These are phyloP conservation scores for Stomorhina lunata DNA, from an alignment of 2,888 invertebrate species.

Conservation along the genomic window DNA sequence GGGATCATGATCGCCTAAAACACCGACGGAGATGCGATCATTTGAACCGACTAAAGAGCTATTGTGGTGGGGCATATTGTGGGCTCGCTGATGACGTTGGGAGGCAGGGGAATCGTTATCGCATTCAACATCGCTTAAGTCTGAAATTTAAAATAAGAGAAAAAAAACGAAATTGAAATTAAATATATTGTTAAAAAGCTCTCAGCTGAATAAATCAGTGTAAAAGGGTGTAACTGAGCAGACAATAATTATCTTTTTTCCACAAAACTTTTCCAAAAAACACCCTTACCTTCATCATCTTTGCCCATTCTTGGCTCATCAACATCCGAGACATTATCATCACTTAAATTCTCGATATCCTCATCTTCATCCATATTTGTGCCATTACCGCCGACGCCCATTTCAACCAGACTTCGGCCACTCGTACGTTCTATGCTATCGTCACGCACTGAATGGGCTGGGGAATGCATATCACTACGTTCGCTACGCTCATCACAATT, in stretches of 20 bases:
- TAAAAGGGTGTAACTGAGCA: too few species aligned
- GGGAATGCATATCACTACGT: slow-evolving; percentile 82
- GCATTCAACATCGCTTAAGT: slow-evolving; percentile 78
- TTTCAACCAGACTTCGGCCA: slow-evolving; percentile 71
- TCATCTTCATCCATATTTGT: slow-evolving; percentile 74
- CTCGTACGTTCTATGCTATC: slow-evolving; percentile 72
- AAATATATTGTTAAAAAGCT: background rate
- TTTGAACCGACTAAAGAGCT: slow-evolving; percentile 67
- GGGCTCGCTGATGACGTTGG: slow-evolving; percentile 71
- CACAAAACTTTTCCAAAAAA: too few species aligned
- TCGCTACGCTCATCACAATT: slow-evolving; percentile 84
- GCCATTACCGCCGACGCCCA: slow-evolving; percentile 69
- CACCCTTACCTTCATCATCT: slow-evolving; percentile 81
- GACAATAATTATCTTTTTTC: too few species aligned
- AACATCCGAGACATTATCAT: slow-evolving; percentile 92
- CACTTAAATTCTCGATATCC: slow-evolving; percentile 89
- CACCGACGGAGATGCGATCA: slow-evolving; percentile 71
- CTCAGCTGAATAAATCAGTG: too few species aligned
- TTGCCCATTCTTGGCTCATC: slow-evolving; percentile 83
- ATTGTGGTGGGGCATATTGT: slow-evolving; percentile 70
- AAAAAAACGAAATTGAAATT: background rate
- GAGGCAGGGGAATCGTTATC: slow-evolving; percentile 78
- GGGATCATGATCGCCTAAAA: slow-evolving; percentile 85
- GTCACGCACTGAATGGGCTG: slow-evolving; percentile 82
- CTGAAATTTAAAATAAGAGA: slow-evolving; percentile 63